These are phyloP conservation scores for Acomys russatus DNA, from an alignment of 2,797 vertebrate genomes.

Conservation along the genomic window DNA sequence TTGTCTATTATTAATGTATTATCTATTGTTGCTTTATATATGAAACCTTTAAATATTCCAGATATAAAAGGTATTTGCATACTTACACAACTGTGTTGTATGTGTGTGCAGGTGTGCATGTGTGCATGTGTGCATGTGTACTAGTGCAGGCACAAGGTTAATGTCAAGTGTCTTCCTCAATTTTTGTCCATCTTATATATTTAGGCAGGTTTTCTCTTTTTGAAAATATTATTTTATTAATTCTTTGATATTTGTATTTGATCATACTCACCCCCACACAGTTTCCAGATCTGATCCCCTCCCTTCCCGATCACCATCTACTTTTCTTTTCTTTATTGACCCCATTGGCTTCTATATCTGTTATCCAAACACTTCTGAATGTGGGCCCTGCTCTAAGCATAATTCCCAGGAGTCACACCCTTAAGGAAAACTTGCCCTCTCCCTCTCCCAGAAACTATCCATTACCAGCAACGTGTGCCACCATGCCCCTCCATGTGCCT, in stretches of 20 bases:
- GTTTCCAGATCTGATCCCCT: neutral
- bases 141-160: neutral
- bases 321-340: neutral
- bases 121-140: neutral
- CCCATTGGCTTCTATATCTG: neutral
- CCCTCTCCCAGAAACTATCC: neutral
- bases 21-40: neutral
- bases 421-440: neutral
- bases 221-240: neutral
- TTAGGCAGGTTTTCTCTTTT: neutral
- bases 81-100: neutral
- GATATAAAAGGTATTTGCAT: neutral
- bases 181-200: neutral
- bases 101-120: neutral
- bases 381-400: neutral
- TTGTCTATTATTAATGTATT: conserved; percentile 24
- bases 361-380: neutral
- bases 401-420: neutral
- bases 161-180: neutral
- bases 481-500: neutral
- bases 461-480: neutral
- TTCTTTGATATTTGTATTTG: neutral
- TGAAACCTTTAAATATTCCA: conserved; percentile 11
- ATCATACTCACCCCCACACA: neutral
- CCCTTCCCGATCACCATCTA: too few species aligned